Evolutionary conservation across 2,113 vertebrate genomes (phyloP), one percentile per base, ranked within the genome.

Genomic region (Delphinus delphis): DNA sequence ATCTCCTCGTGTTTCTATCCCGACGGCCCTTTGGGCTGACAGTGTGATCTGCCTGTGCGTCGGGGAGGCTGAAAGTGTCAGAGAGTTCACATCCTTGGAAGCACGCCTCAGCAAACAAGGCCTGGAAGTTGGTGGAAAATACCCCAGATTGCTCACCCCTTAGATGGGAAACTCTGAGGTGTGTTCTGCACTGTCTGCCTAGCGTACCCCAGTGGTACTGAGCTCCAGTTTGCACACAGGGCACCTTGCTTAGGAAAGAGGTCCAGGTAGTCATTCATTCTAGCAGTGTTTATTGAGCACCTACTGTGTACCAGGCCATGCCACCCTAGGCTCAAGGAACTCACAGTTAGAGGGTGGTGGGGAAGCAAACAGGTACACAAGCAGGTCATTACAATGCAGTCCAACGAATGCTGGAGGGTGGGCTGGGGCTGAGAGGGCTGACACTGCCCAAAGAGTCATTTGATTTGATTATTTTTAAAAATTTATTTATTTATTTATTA

Each of bases 121-220:
- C 8, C 71, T 38, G 60, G 71, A 50, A 41, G 21, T 11, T 77
- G 38, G 68, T 79, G 31, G 74, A 26, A 53, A 33, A 67, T 3
- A 58, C 8, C 1, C 5, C 62, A n/a, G 18, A 44, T 8, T 21
- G 14, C 1, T 77, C 1, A 6, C 3, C 28, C 12, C 20, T 53
- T 2, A 0, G 25, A 8, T 18, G 71, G 68, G n/a, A 38, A 88
- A 36, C 23, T 76, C 70, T 41, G 70, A 68, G 81, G 14, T 15
- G 13, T 17, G 41, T 7, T 77, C 15, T 71, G 58, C 13, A 63
- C 20, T 0, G 0, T 55, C 79, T 76, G 70, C 18, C 28, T 23
- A 8, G 36, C 9, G 65, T 15, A n/a, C 55, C 33, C 36, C 25
- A 3, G 47, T 6, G 38, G 33, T 28, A 20, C 8, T 31, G 33